Base-by-base conservation (phyloP, 1,140 invertebrate genomes). In the Drosophila obscura region DNA sequence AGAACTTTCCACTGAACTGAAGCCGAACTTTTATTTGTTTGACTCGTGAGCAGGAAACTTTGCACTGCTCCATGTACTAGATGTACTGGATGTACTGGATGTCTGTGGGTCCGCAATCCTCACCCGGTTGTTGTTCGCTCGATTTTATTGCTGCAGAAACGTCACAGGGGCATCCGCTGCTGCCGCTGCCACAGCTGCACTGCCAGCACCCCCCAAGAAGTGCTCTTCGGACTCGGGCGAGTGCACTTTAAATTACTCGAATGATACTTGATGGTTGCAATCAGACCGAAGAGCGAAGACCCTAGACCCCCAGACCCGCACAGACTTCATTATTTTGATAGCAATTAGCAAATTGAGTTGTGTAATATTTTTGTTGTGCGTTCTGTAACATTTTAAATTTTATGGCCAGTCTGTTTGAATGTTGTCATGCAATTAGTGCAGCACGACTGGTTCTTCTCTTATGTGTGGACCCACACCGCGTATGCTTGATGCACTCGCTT, bases 271-370 rank as follows among this genome's bases (percentile, higher is more conserved):
- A 87, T 88, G 83, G 79, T 79, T 83, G 79, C 83, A 87, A 87
- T 88, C 83, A 88, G 61, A 59, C 26, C 28, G 46, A 35, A 48
- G 62, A 44, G 49, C 57, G 13, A 22, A 16, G n/a, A 56, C 46
- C 28, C 28, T 11, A 35, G 24, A 8, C 5, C 26, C 0, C 28
- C 31, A 50, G 24, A 39, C 60, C 35, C 15, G n/a, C 44, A 50
- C 56, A 63, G 76, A 88, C 83, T 88, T 88, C 83, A 88, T 88
- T 88, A 88, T 88, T 88, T 88, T 88, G 83, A 88, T 88, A 73
- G 83, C 83, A 88, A 88, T 88, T 88, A 88, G 83, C 77, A 88
- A 88, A 88, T 88, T 88, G 76, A 88, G 83, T 88, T 83, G 73
- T 80, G 73, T 80, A 83, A 88, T 83, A 83, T 82, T 69, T 66